Evolutionary conservation across 2,797 vertebrate species (phyloP), one percentile per base, ranked within the genome.

Genomic region (Leptatherina wallacei): DNA sequence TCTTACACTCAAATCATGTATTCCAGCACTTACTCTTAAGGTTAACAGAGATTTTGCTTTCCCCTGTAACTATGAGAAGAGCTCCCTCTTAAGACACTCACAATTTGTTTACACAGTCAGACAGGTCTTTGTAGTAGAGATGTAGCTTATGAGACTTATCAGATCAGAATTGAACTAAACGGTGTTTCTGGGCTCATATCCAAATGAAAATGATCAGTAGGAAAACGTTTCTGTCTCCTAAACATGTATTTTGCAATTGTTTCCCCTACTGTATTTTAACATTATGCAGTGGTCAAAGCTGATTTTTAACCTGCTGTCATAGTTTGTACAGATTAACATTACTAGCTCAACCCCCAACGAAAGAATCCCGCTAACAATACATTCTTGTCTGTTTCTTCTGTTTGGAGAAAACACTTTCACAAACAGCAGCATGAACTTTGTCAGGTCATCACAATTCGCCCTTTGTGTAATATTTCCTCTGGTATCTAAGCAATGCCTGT

Each of bases 401-500:
- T 64, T 72, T 66, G 32, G 44, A 51, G 44, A 69, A 59, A 74
- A 78, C 6, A 61, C 3, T 61, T 76, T 76, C 35, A 71, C 30
- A 82, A 82, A 64, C 58, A 66, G 62, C 59, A 1, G 51, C 60
- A 40, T 59, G 59, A 84, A 80, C 72, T 73, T 71, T 75, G 59
- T 49, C 30, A 20, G 13, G 16, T 49, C 6, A 1, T 8, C 64
- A 89, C 80, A 92, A 85, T 82, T 52, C 80, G 60, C 38, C 75
- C 78, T 79, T 90, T 93, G 83, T 87, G 63, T 32, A n/a, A 69
- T 69, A 62, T 77, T 77, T 75, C 14, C 67, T 67, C 61, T 76
- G 86, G 86, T 87, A 92, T 92, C 72, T 69, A 47, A 88, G 77
- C 81, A 85, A 91, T 86, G 76, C 57, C 33, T 63, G 73, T 22